Evolutionary conservation across 2,113 vertebrate species (phyloP), one percentile per base, ranked within the genome.

Genomic region (Gasterosteus nipponicus): DNA sequence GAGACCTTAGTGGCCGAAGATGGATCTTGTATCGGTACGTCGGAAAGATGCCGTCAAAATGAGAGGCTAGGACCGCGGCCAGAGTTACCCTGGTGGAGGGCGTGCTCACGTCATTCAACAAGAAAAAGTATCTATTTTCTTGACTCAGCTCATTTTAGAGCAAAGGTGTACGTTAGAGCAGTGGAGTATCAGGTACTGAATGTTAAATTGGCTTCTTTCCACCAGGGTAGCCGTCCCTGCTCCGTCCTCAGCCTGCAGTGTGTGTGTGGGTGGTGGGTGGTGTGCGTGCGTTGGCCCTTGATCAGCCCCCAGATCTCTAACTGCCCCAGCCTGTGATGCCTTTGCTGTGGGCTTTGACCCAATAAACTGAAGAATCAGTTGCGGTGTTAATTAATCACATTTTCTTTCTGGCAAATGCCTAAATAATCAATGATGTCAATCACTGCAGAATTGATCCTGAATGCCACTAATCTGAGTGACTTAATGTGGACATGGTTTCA

Each of bases 1-100:
- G 96, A 97, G 94, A 96, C 96, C 92, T 95, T 99, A 70, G 97
- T 97, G 0, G 94, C 95, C 0, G 96, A 98, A 14, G 96, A 97
- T 0, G 95, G 96, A 95, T 89, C 96, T 92, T 96, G 97, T 95
- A 94, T 93, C 86, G 93, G 92, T 94, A 93, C 69, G 92, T 94
- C 72, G 26, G 70, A 58, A 77, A 26, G 80, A 69, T 18, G 44
- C 38, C 51, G 64, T n/a, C n/a, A 3, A 82, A 75, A 78, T 15
- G 38, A 41, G 61, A 53, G 64, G 73, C 67, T 29, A 19, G 73
- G 87, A 83, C 59, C 9, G 60, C 73, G 79, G 74, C 73, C 84
- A 86, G 71, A 87, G 86, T 83, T 81, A 78, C 67, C 77, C 56
- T 87, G 84, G 91, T 87, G 91, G 90, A 91, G 78, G 22, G 38